These are phyloP conservation scores for Pectinophora gossypiella DNA, from an alignment of 1,140 invertebrate genomes.

Conservation along the genomic window DNA sequence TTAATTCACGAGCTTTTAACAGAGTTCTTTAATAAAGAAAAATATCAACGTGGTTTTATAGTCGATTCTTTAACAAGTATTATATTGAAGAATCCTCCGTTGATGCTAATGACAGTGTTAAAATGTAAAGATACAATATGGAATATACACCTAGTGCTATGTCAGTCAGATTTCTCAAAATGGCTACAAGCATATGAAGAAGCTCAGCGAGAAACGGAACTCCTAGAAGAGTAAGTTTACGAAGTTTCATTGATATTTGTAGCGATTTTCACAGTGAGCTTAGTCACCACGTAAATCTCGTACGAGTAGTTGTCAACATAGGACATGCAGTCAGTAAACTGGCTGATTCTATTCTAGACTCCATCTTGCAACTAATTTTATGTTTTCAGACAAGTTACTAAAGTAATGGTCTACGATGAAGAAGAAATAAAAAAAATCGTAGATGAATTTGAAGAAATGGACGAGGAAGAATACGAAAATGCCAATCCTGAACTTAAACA, in stretches of 20 bases:
- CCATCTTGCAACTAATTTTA: no score
- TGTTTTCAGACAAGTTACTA: constrained; percentile 6
- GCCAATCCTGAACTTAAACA: constrained; percentile 40
- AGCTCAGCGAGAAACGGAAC: constrained; percentile 35
- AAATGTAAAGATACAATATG: constrained; percentile 48
- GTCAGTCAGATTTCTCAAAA: constrained; percentile 53
- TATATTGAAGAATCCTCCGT: constrained; percentile 40
- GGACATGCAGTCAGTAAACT: no score
- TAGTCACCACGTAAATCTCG: no score
- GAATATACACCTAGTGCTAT: constrained; percentile 53
- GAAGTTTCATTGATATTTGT: neutral
- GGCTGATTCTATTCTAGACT: no score
- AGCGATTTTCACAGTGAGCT: no score
- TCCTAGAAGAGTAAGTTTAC: constrained; percentile 43
- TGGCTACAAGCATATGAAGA: constrained; percentile 56
- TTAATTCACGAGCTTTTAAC: constrained; percentile 49
- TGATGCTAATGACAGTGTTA: constrained; percentile 44
- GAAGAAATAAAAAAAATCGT: constrained; percentile 51
- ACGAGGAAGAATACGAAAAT: constrained; percentile 47
- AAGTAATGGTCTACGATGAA: constrained; percentile 44
- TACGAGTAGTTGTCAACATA: no score
- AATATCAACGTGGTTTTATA: constrained; percentile 49
- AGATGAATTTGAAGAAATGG: constrained; percentile 44
- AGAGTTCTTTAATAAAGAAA: constrained; percentile 42
- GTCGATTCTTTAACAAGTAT: constrained; percentile 52